Evolutionary conservation across 2,797 vertebrate species (phyloP).

Genomic region (Anabacerthia variegaticeps): DNA sequence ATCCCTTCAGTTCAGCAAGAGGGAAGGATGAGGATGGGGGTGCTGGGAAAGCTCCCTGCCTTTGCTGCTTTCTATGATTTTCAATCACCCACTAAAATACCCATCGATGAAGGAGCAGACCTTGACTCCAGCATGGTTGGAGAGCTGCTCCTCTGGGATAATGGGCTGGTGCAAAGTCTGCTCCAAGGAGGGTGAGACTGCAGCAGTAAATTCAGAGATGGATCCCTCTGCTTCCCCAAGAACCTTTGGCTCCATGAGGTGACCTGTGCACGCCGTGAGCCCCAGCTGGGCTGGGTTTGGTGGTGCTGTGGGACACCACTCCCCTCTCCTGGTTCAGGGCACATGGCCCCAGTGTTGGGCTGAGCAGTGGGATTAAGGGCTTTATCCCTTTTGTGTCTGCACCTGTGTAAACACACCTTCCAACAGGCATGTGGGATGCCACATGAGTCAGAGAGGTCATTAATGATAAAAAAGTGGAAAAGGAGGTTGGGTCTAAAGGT

Average conservation of each 20-base stretch:
- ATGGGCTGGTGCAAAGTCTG: not conserved
- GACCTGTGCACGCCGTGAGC: not conserved
- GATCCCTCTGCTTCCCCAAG: not conserved
- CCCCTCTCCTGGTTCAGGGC: not conserved
- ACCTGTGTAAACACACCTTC: not conserved
- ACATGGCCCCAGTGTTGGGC: not conserved
- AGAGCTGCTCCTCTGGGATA: not conserved
- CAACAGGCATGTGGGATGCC: not conserved
- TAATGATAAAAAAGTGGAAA: not conserved
- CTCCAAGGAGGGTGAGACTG: not conserved
- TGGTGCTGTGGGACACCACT: not conserved
- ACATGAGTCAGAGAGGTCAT: not conserved
- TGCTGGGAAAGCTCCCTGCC: rapidly evolving
- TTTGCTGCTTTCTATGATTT: not conserved
- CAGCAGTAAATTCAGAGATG: not conserved
- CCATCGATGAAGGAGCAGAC: not conserved
- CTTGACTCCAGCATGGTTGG: not conserved
- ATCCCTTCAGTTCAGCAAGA: not conserved
- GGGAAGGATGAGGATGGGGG: not conserved
- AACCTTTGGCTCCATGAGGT: not conserved
- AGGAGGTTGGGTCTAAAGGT: not conserved
- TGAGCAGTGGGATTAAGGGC: not conserved
- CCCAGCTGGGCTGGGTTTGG: not conserved
- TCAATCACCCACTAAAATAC: not conserved
- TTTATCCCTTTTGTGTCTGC: not conserved